Evolutionary conservation across 2,888 invertebrate species (phyloP), one percentile per base, ranked within the genome.

Genomic region (Thereva unica): DNA sequence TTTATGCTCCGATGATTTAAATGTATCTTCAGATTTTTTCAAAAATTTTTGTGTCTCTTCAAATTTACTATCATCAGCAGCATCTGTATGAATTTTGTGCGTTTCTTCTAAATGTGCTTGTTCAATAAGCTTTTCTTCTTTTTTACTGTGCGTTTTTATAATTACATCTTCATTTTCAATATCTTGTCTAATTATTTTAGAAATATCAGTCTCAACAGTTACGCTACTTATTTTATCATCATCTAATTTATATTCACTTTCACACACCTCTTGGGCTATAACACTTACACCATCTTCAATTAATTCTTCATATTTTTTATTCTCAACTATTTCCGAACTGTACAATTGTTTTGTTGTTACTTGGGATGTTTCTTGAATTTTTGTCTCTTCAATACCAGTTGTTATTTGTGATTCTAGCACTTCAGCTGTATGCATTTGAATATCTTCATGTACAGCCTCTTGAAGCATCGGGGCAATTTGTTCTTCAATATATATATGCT

Each of bases 391-490:
- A 5, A 70, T 54, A 12, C 68, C 66, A 66, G 68, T 65, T 23
- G 55, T 52, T 9, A 69, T 67, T 64, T 71, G 66, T 42, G 68
- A 69, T 34, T 67, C 68, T 47, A 66, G 59, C 12, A 68, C 66
- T 9, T 70, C 69, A 52, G 67, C 59, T n/a, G 71, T 67, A 45
- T 73, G 73, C 38, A 74, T 69, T 70, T 73, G 5, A 70, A 71
- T 52, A 72, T 74, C 66, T 73, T 75, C 54, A 49, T 53, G 41
- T 4, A 68, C 42, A 4, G 56, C 61, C 64, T 69, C 59, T 49
- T 67, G 69, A n/a, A 53, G 23, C 10, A 67, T 49, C 35, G 65
- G 67, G n/a, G 34, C 57, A 41, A 47, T 42, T 64, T 69, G 68
- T 6, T 69, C 68, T 64, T 69, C 69, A 42, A 50, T 66, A 40